Base-by-base conservation (phyloP, 2,888 invertebrate species). In the Aricia artaxerxes region DNA sequence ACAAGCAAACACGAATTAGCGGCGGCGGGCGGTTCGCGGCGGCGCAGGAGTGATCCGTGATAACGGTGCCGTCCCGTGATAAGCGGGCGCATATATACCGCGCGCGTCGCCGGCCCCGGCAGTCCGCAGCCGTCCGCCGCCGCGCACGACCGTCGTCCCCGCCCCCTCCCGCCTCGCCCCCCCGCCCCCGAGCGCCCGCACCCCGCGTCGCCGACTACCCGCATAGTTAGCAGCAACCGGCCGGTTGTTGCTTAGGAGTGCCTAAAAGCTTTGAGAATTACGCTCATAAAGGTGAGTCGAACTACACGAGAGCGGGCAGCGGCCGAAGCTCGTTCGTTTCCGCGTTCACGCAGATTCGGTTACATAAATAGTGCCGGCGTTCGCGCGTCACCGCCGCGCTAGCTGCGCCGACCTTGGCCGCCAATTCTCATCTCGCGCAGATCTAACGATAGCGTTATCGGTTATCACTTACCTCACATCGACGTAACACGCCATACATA, bases 201-300 rank as follows among this genome's bases (percentile, higher is more conserved):
- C 61, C 61, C 7, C 64, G 64, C 11, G 64, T 69, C 69, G 38
- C 35, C 35, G 1, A 38, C 31, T 11, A 13, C 13, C 87, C 84
- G 84, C 80, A 81, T 79, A 84, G 88, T 94, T 92, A 92, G 94
- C 94, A 94, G 88, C 94, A 94, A 93, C 94, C 94, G 78, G 24
- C 77, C 77, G 93, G 94, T 94, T 94, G 94, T 94, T 94, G 94
- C 94, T 93, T 93, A 88, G 84, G 84, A 88, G 92, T 90, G 83
- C 81, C 82, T 85, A 87, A 94, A 95, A 95, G 95, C 95, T 95
- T 95, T 95, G 93, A 95, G 95, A 95, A 95, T 95, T 95, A 91
- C 95, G 93, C 93, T 93, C 89, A 89, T 91, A 92, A 92, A 89
- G 92, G 95, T 95, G 87, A 92, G 94, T 88, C 0, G 9, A 9